These are phyloP conservation scores for Cacatua alba DNA, from an alignment of 2,113 vertebrate genomes.

Conservation along the genomic window DNA sequence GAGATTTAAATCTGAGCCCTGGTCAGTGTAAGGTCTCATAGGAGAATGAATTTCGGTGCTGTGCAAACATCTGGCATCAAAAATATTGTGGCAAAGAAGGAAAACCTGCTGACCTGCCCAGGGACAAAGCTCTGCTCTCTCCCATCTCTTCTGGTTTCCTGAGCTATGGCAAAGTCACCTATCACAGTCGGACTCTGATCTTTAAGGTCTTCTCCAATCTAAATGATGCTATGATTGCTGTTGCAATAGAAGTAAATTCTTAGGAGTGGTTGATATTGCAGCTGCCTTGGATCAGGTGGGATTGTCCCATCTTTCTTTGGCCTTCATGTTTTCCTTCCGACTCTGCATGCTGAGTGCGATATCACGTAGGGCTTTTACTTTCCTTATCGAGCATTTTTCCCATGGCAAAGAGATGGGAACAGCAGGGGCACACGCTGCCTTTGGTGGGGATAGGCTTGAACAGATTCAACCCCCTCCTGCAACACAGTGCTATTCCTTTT, in stretches of 20 bases:
- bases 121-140: background rate
- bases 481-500: rapidly evolving
- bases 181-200: rapidly evolving
- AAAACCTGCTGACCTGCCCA: background rate
- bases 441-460: background rate
- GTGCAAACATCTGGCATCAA: background rate
- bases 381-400: background rate
- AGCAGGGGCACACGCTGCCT: background rate
- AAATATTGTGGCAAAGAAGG: background rate
- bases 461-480: background rate
- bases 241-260: background rate
- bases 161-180: rapidly evolving
- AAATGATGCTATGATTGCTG: background rate
- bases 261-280: background rate
- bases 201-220: background rate
- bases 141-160: background rate
- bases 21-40: rapidly evolving
- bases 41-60: background rate
- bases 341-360: rapidly evolving
- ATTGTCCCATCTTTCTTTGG: background rate
- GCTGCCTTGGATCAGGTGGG: background rate
- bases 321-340: rapidly evolving
- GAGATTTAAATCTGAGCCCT: background rate
- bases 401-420: background rate
- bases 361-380: background rate